Evolutionary conservation across 2,888 invertebrate genomes (phyloP).

Genomic region (Mechanitis messenoides): DNA sequence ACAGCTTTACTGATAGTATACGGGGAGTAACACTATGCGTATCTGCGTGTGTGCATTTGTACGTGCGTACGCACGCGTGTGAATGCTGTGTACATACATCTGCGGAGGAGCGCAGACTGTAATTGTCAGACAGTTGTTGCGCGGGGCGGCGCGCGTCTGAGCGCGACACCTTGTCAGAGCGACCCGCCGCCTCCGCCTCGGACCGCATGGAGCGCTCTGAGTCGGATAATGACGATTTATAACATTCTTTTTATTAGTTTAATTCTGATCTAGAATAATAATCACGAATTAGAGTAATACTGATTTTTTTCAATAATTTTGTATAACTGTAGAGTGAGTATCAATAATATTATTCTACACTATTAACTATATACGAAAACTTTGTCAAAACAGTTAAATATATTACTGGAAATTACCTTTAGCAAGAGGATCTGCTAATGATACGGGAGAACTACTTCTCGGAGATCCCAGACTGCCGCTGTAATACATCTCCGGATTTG

Average conservation of each 20-base stretch:
- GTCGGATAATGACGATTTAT: slow-evolving; percentile 13
- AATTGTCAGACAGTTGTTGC: slow-evolving; percentile 72
- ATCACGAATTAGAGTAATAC: no score
- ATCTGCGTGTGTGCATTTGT: not conserved
- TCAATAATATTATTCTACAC: not conserved
- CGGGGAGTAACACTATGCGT: not conserved
- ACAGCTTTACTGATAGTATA: not conserved
- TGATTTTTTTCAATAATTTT: no score
- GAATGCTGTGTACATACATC: slow-evolving; percentile 47
- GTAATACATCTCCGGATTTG: slow-evolving; percentile 69
- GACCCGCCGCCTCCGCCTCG: slow-evolving; percentile 48
- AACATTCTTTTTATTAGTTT: not conserved
- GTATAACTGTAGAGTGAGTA: not conserved
- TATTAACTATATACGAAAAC: not conserved
- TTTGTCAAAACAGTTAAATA: not conserved
- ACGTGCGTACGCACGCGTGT: not conserved
- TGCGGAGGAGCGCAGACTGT: slow-evolving; percentile 68
- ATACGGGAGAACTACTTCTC: slow-evolving; percentile 58
- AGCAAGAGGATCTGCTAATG: slow-evolving; percentile 56
- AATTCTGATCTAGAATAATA: no score
- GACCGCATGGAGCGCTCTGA: slow-evolving; percentile 63
- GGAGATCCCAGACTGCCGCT: slow-evolving; percentile 67
- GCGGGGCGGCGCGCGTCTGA: slow-evolving; percentile 53
- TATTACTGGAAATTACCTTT: slow-evolving; percentile 47
- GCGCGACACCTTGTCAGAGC: slow-evolving; percentile 53